Percentiles rank a stretch among this genome's conserved stretches.
phyloP scores from a whole-genome alignment of 53 echinoderm and acorn worm genomes.

The Hippasteria phrygiana region DNA sequence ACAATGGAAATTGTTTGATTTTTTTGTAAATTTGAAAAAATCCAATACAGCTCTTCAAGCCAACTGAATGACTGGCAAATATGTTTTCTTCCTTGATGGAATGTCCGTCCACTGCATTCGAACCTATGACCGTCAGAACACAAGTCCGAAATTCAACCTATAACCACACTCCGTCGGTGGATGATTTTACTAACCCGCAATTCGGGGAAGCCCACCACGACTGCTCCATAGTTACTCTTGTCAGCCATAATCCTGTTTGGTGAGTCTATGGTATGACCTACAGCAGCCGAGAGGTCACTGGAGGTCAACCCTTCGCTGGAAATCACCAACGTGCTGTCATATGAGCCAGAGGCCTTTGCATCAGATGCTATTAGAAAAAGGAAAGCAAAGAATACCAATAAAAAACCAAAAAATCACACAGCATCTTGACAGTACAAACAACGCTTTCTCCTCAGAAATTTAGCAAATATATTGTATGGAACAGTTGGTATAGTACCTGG shows the following conservation, averaged over 20 bases:
- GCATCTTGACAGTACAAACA: too few relatives aligned
- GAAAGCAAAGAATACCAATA: background rate
- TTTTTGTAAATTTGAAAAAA: too few relatives aligned
- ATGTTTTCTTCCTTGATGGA: too few relatives aligned
- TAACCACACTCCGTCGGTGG: background rate
- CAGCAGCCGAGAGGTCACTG: conserved; percentile 61
- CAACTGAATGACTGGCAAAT: too few relatives aligned
- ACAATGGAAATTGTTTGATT: too few relatives aligned
- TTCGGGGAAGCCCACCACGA: conserved; percentile 97
- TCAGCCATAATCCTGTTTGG: conserved; percentile 90
- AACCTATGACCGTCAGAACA: too few relatives aligned
- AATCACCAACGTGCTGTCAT: conserved; percentile 11
- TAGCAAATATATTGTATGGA: background rate
- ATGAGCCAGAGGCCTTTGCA: background rate
- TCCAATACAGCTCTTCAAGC: too few relatives aligned
- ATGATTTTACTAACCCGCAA: conserved; percentile 12
- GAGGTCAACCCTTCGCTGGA: conserved; percentile 67
- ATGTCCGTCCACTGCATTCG: too few relatives aligned
- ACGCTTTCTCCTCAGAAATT: background rate
- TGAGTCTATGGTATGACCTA: conserved; percentile 83
- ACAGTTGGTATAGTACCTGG: conserved; percentile 34
- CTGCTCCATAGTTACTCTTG: conserved; percentile 66
- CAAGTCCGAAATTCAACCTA: too few relatives aligned
- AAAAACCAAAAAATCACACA: background rate
- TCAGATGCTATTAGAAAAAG: background rate